phyloP scores from a whole-genome alignment of 1,140 invertebrate species.

The Aphaenogaster ashmeadi region DNA sequence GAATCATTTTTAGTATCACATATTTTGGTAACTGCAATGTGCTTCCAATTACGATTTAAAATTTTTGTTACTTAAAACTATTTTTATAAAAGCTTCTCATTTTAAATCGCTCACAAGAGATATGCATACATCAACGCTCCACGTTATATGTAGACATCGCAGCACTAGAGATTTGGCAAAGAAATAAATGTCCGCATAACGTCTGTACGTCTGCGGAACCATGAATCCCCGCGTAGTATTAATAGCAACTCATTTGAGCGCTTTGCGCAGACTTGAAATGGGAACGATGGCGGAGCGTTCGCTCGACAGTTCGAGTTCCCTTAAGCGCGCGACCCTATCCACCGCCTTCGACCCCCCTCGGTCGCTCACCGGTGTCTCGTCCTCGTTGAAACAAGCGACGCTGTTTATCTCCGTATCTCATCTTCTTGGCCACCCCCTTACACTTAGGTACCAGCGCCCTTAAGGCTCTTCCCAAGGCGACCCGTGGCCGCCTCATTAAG shows the following conservation, averaged over 20 bases:
- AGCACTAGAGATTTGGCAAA: constrained; percentile 16
- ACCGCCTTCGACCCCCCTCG: constrained; percentile 15
- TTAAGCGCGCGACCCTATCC: constrained; percentile 42
- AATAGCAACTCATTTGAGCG: constrained; percentile 72
- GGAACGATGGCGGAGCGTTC: constrained; percentile 52
- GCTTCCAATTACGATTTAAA: background rate
- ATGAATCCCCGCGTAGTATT: constrained; percentile 60
- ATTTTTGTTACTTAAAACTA: background rate
- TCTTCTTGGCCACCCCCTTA: constrained; percentile 34
- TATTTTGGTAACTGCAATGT: background rate
- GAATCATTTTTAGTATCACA: background rate
- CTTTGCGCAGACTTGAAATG: constrained; percentile 58
- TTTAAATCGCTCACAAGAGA: background rate
- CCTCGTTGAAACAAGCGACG: constrained; percentile 52
- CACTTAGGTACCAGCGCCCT: constrained; percentile 19
- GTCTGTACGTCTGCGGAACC: constrained; percentile 14
- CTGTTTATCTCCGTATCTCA: constrained; percentile 76
- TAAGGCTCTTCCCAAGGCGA: constrained; percentile 49
- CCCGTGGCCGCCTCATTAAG: constrained; percentile 69
- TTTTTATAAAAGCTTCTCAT: background rate
- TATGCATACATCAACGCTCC: background rate
- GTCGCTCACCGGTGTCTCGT: constrained; percentile 33
- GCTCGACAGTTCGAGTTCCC: constrained; percentile 57
- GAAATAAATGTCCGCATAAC: constrained; percentile 41
- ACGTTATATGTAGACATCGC: constrained; percentile 1